Conservation (phyloP, 2,797 vertebrate species). For the Gallinago solitaria region DNA sequence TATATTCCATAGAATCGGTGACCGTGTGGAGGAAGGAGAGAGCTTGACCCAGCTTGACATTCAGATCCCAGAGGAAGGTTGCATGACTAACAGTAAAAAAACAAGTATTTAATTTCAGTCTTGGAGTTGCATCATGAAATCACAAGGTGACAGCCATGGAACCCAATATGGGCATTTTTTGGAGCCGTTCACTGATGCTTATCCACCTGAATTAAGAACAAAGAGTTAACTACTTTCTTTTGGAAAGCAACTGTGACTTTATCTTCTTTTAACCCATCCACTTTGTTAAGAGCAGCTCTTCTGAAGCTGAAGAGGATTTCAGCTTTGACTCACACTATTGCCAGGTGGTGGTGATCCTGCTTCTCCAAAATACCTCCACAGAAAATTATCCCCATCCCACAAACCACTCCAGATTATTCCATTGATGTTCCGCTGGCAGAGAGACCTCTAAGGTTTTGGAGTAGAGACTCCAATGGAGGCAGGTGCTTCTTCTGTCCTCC, state of each 20-base stretch:
- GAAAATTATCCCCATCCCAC: slow-evolving; percentile 40
- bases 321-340: not conserved
- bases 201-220: not conserved
- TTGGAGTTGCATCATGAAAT: slow-evolving; percentile 15
- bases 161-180: not conserved
- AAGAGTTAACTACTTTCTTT: not conserved
- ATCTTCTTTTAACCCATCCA: not conserved
- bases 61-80: slow-evolving; percentile 28
- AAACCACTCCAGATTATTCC: slow-evolving; percentile 21
- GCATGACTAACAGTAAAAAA: slow-evolving; percentile 37
- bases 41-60: slow-evolving; percentile 51
- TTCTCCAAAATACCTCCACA: slow-evolving; percentile 1
- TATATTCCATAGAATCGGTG: slow-evolving; percentile 37
- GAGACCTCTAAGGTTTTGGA: slow-evolving; percentile 23
- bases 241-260: not conserved
- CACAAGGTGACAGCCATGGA: not conserved
- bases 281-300: not conserved
- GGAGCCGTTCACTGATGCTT: not conserved
- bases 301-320: not conserved
- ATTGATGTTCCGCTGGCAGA: not conserved
- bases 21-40: slow-evolving; percentile 18
- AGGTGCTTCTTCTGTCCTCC: slow-evolving; percentile 26
- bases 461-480: not conserved
- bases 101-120: slow-evolving; percentile 1
- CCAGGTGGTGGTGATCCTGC: slow-evolving; percentile 33